A percentile compares a stretch with the other conserved stretches of the same genome.
These are phyloP conservation scores for Loriculus beryllinus DNA, from an alignment of 2,797 vertebrate genomes.

Conservation along the genomic window DNA sequence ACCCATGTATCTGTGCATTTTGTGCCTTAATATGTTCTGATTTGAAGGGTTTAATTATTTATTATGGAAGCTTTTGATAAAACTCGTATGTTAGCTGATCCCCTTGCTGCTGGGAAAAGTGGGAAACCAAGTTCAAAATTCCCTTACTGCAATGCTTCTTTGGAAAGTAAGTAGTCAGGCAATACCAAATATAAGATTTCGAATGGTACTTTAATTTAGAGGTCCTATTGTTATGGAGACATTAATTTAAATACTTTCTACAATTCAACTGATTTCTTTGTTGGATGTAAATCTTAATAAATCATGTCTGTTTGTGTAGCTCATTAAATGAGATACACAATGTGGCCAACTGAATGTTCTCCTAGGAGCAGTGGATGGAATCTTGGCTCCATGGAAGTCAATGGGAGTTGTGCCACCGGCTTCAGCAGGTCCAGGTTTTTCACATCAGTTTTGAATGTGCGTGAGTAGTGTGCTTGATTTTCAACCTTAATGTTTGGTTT, in stretches of 20 bases:
- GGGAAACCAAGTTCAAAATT: neutral
- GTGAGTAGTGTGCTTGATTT: slow-evolving; percentile 28
- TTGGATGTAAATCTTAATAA: slow-evolving; percentile 3
- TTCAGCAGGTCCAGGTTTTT: slow-evolving; percentile 27
- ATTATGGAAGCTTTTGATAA: neutral
- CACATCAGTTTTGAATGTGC: slow-evolving; percentile 15
- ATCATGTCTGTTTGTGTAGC: neutral
- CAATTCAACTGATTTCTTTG: neutral
- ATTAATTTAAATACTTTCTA: slow-evolving; percentile 3
- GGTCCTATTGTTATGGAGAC: neutral
- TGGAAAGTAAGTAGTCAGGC: neutral
- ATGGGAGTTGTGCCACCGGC: slow-evolving; percentile 29
- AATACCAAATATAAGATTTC: neutral
- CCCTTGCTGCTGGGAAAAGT: neutral
- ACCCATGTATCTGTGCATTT: neutral
- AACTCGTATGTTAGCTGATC: neutral
- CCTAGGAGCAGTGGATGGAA: slow-evolving; percentile 18
- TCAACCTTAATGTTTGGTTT: slow-evolving; percentile 33
- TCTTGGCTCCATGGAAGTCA: slow-evolving; percentile 35
- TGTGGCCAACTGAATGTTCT: slow-evolving; percentile 4
- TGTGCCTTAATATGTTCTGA: neutral
- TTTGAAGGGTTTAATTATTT: neutral
- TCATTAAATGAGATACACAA: neutral
- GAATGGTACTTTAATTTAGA: neutral
- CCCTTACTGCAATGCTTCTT: neutral